A percentile compares a stretch with the other conserved stretches of the same genome.
phyloP scores from a whole-genome alignment of 1,140 invertebrate genomes.

The Notospermus geniculatus region DNA sequence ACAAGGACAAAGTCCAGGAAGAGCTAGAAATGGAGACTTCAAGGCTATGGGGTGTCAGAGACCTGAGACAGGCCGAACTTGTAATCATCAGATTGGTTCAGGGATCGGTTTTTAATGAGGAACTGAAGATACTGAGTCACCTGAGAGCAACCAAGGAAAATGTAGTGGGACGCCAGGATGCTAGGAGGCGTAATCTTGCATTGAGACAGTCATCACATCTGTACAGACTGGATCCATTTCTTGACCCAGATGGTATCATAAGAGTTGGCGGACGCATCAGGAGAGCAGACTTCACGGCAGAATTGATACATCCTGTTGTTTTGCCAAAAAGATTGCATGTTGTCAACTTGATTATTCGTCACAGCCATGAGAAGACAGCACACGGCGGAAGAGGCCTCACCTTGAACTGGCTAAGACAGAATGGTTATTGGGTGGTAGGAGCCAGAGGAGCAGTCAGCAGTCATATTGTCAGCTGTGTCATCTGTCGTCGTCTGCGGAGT shows the following conservation, averaged over 20 bases:
- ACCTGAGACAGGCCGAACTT: background rate
- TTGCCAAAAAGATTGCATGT: slow-evolving; percentile 14
- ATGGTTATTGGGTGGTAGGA: slow-evolving; percentile 19
- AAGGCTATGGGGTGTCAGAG: too few relatives aligned
- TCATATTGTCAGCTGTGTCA: slow-evolving; percentile 17
- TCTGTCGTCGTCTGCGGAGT: slow-evolving; percentile 7
- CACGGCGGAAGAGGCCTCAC: slow-evolving; percentile 21
- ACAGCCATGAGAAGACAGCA: slow-evolving; percentile 7
- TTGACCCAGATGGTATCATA: slow-evolving; percentile 15
- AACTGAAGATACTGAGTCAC: slow-evolving; percentile 3
- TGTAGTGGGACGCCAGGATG: too few relatives aligned
- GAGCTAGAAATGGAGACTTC: too few relatives aligned
- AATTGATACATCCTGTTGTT: slow-evolving; percentile 19
- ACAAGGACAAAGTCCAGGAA: too few relatives aligned
- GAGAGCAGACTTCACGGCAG: background rate
- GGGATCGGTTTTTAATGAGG: slow-evolving; percentile 7
- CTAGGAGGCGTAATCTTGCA: background rate
- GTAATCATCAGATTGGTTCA: slow-evolving; percentile 12
- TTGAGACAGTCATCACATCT: slow-evolving; percentile 4
- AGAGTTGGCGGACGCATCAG: slow-evolving; percentile 15
- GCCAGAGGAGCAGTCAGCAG: background rate
- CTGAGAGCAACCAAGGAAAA: too few relatives aligned
- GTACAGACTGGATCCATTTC: slow-evolving; percentile 14
- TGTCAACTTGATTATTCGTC: slow-evolving; percentile 5
- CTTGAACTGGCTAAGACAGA: slow-evolving; percentile 16